Base-by-base conservation (phyloP, 2,888 invertebrate genomes). In the Eledone cirrhosa region DNA sequence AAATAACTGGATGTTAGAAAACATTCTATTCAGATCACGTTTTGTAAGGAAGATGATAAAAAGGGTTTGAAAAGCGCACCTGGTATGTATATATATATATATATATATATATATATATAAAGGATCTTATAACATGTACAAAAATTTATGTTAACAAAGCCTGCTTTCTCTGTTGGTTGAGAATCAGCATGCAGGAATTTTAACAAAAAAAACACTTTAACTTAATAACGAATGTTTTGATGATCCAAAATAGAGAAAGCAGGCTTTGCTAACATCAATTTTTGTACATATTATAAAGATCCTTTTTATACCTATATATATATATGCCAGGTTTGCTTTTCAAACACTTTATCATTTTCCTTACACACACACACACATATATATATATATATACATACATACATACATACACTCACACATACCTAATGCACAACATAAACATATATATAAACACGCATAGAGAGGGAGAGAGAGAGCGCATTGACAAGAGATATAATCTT, bases 341-440 rank as follows among this genome's bases (percentile, higher is more conserved):
- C 4, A 59, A n/a, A 4, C 13, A n/a, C 24, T 7, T 59, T 59
- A 59, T 65, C 14, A 27, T 65, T 24, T 1, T 24, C 22, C 5
- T 63, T 24, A n/a, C 24, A n/a, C 63, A 63, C 24, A 65, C 24
- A 65, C 24, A 65, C 8, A 65, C 24, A 65, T 65, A 65, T 29
- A 65, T n/a, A 65, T 65, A 65, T 65, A 65, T 65, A 65, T 7
- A 65, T 65, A 65, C 65, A 65, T 22, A n/a, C 29, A 65, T 65
- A 65, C 29, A 65, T n/a, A 65, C 29, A 65, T 16, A 65, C 13
- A 65, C 24, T n/a, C n/a, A 16, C 24, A 65, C 29, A 63, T 63
- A 63, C 24, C 22, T 14, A 63, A n/a, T n/a, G 7, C 22, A 11
- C 7, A n/a, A 63, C 24, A 63, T 63, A 63, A 5, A 63, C 24